A percentile compares a stretch with the other conserved stretches of the same genome.
Conservation (phyloP, 2,888 invertebrate genomes). For the Nomada flava region DNA sequence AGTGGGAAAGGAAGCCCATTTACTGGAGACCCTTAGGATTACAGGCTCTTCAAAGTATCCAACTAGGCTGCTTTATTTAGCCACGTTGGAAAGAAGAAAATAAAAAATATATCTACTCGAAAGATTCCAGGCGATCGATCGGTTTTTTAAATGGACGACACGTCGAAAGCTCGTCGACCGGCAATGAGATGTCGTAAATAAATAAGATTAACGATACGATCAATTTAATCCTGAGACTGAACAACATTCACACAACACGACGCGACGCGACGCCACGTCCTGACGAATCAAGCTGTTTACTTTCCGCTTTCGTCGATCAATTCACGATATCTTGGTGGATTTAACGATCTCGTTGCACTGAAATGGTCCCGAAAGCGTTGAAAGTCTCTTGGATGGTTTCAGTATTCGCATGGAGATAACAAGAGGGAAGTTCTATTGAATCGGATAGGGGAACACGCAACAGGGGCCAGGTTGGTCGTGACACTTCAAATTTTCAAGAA, state of each 20-base stretch:
- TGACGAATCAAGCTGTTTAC: constrained; percentile 1
- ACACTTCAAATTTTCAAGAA: constrained; percentile 21
- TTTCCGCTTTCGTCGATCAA: constrained; percentile 1
- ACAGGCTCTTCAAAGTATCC: constrained; percentile 50
- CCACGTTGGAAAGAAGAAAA: not conserved
- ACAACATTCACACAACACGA: not conserved
- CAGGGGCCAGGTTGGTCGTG: constrained; percentile 2
- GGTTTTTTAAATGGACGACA: not conserved
- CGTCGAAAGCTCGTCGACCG: not conserved
- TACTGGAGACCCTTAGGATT: constrained; percentile 51
- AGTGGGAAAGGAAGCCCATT: constrained; percentile 26
- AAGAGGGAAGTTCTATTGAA: not conserved
- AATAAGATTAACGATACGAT: constrained; percentile 19
- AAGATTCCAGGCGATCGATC: not conserved
- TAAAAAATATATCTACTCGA: not conserved
- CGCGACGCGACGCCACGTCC: not conserved
- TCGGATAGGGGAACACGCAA: not conserved
- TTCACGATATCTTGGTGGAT: constrained; percentile 3
- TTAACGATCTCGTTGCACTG: constrained; percentile 11
- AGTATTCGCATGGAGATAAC: not conserved
- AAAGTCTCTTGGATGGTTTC: constrained; percentile 10
- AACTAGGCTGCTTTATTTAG: constrained; percentile 42
- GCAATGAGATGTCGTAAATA: constrained; percentile 14
- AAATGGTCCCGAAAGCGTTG: constrained; percentile 2
- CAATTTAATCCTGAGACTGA: not conserved